Evolutionary conservation across 2,888 invertebrate genomes (phyloP), one percentile per base, ranked within the genome.

Genomic region (Nymphalis c-album): DNA sequence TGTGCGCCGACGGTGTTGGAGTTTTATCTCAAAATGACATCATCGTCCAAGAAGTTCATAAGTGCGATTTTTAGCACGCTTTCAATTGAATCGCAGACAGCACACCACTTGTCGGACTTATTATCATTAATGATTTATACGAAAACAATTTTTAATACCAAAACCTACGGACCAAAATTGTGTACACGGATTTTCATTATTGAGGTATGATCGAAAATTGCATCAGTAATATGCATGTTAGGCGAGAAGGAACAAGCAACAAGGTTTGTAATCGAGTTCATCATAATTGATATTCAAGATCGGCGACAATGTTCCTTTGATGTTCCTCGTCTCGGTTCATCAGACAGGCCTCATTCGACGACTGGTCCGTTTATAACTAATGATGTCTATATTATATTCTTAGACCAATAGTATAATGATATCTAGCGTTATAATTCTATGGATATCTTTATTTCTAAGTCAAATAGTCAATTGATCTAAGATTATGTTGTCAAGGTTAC

Each of bases 1-100:
- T 76, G 73, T 65, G 70, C 62, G 70, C 67, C 66, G 69, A 64
- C 68, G 63, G 62, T 60, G 70, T 65, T 72, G 63, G 64, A 50
- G 63, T 71, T 72, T 71, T 73, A 73, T 72, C 71, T 63, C 59
- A 40, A 67, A 60, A 73, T 85, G 84, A 85, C 83, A 85, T 85
- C 85, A 85, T 74, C 79, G 70, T 22, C 70, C 67, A 69, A 73
- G 77, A 74, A 79, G 77, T 73, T 76, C 77, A 73, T 76, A 75
- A 74, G 77, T 73, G 79, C 71, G 76, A 81, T 76, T 77, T 81
- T 80, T 78, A 78, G 76, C 76, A 64, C 68, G 65, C 72, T 74
- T 71, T 69, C 68, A 71, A 76, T 77, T 75, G 72, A 68, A 71
- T 73, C 58, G 64, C 70, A 71, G 16, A 17, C n/a, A 22, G 26